A percentile compares a stretch with the other conserved stretches of the same genome.
phyloP scores from a whole-genome alignment of 2,797 vertebrate species.

The Oreortyx pictus region DNA sequence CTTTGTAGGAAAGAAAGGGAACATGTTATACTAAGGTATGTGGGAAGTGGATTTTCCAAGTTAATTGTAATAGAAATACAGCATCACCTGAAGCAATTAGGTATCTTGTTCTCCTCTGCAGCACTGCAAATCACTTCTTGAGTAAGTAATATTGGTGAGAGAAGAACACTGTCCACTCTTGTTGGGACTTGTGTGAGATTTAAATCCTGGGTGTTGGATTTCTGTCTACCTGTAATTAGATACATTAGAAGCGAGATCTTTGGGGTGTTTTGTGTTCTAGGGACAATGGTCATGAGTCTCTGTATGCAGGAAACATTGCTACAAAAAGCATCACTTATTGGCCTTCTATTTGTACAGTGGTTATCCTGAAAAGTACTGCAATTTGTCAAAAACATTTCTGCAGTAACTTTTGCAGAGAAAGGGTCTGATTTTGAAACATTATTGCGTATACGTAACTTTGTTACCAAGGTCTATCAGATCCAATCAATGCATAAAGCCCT shows the following conservation, averaged over 20 bases:
- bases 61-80: background rate
- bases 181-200: background rate
- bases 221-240: background rate
- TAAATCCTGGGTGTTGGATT: fast-evolving
- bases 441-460: background rate
- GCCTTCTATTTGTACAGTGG: background rate
- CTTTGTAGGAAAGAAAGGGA: background rate
- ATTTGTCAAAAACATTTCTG: background rate
- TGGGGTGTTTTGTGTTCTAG: background rate
- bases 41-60: background rate
- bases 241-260: background rate
- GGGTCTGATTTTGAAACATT: background rate
- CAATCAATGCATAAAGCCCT: background rate
- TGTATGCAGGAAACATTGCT: background rate
- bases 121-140: background rate
- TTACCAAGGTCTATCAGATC: background rate
- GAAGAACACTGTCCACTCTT: background rate
- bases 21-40: background rate
- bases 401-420: background rate
- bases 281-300: background rate
- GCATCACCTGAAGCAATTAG: background rate
- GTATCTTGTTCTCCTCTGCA: background rate
- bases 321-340: background rate
- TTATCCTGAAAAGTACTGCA: background rate
- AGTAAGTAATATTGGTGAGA: background rate